Percentiles rank a stretch among this genome's conserved stretches.
These are phyloP conservation scores for Cataglyphis altisquamis DNA, from an alignment of 2,888 invertebrate genomes.

Conservation along the genomic window DNA sequence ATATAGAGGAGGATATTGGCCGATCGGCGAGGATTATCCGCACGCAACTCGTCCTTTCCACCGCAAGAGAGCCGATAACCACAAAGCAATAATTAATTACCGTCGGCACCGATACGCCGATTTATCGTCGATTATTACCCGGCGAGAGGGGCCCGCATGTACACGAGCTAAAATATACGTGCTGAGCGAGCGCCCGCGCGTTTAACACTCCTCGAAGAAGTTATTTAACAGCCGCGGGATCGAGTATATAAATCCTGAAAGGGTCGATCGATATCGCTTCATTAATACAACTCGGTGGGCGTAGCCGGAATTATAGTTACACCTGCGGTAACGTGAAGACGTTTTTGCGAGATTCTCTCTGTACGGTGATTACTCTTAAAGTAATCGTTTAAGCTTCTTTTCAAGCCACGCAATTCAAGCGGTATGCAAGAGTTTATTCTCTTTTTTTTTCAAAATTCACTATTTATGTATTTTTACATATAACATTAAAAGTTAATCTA, in stretches of 20 bases:
- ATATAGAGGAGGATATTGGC: slow-evolving; percentile 58
- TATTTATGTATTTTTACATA: too few relatives aligned
- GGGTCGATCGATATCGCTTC: slow-evolving; percentile 48
- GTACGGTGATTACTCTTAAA: background rate
- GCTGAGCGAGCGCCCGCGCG: slow-evolving; percentile 23
- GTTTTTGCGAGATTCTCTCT: slow-evolving; percentile 15
- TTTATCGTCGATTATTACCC: slow-evolving; percentile 51
- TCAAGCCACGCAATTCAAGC: background rate
- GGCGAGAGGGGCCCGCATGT: slow-evolving; percentile 3
- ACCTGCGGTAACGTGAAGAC: slow-evolving; percentile 43
- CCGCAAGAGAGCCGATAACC: slow-evolving; percentile 48
- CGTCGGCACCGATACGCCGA: slow-evolving; percentile 55
- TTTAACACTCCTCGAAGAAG: slow-evolving; percentile 47
- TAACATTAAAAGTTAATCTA: background rate
- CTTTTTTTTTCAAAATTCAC: too few relatives aligned
- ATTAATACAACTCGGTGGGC: slow-evolving; percentile 49
- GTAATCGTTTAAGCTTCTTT: background rate
- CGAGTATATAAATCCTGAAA: slow-evolving; percentile 49
- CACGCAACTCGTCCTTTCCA: slow-evolving; percentile 67
- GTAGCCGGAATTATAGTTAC: slow-evolving; percentile 53
- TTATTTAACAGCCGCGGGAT: slow-evolving; percentile 48
- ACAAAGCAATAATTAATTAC: slow-evolving; percentile 57
- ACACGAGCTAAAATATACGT: slow-evolving; percentile 12
- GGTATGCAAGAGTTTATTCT: background rate
- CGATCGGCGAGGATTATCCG: slow-evolving; percentile 68